These are phyloP conservation scores for Chlorodrepanis virens DNA, from an alignment of 2,113 vertebrate species.

Conservation along the genomic window DNA sequence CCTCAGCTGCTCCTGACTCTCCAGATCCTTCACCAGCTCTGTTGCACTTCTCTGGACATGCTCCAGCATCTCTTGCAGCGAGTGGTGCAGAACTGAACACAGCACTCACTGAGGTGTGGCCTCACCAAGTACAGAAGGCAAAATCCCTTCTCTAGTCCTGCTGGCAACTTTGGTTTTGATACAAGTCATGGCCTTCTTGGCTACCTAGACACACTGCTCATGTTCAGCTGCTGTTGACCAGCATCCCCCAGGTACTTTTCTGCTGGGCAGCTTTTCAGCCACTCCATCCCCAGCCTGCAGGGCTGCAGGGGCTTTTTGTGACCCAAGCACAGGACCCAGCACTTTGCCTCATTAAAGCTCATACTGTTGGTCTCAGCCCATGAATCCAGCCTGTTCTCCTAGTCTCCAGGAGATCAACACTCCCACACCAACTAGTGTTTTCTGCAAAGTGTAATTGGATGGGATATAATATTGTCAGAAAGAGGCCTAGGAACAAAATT, in stretches of 20 bases:
- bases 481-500: not conserved
- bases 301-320: fast-evolving
- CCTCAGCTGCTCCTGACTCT: not conserved
- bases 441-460: not conserved
- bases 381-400: not conserved
- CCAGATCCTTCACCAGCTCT: not conserved
- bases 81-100: not conserved
- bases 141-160: not conserved
- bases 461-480: not conserved
- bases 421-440: too few species aligned
- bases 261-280: not conserved
- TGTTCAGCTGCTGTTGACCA: not conserved
- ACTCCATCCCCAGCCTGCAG: not conserved
- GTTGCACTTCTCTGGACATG: not conserved
- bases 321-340: not conserved
- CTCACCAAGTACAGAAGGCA: not conserved
- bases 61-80: not conserved
- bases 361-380: not conserved
- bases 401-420: not conserved
- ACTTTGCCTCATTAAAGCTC: not conserved
- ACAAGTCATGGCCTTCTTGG: not conserved
- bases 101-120: not conserved
- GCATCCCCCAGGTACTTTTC: not conserved
- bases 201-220: not conserved
- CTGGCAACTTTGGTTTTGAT: not conserved